Conservation (phyloP, 2,797 vertebrate species). For the Melanotaenia pygmaea region DNA sequence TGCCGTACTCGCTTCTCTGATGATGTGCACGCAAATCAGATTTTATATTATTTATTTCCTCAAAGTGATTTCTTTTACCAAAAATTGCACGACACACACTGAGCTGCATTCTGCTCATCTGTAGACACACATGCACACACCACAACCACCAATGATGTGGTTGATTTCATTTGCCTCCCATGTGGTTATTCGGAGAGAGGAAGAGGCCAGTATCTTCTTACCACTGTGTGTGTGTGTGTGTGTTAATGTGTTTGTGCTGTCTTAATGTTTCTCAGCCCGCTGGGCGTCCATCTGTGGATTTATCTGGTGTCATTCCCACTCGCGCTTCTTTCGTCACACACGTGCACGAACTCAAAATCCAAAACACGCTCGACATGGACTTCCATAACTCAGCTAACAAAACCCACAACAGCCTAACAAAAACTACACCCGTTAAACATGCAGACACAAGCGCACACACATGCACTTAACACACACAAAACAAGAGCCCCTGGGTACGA, state of each 20-base stretch:
- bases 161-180: constrained; percentile 67
- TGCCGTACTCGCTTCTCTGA: constrained; percentile 4
- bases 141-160: constrained; percentile 64
- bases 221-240: constrained; percentile 40
- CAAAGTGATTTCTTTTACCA: constrained; percentile 12
- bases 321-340: constrained; percentile 24
- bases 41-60: constrained; percentile 25
- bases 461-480: constrained; percentile 36
- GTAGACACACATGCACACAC: constrained; percentile 28
- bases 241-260: constrained; percentile 56
- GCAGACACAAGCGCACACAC: constrained; percentile 11
- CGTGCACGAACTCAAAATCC: constrained; percentile 11
- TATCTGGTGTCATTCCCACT: constrained; percentile 75
- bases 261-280: constrained; percentile 76
- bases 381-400: constrained; percentile 16
- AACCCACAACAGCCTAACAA: constrained; percentile 7
- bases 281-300: constrained; percentile 79
- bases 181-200: constrained; percentile 60
- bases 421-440: constrained; percentile 30
- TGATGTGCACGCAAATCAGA: constrained; percentile 3
- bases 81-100: constrained; percentile 24
- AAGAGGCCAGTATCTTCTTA: constrained; percentile 60
- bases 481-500: constrained; percentile 55
- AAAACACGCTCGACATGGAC: constrained; percentile 32
- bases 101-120: constrained; percentile 17